phyloP scores from a whole-genome alignment of 2,888 invertebrate species.

The Hybos culiciformis region DNA sequence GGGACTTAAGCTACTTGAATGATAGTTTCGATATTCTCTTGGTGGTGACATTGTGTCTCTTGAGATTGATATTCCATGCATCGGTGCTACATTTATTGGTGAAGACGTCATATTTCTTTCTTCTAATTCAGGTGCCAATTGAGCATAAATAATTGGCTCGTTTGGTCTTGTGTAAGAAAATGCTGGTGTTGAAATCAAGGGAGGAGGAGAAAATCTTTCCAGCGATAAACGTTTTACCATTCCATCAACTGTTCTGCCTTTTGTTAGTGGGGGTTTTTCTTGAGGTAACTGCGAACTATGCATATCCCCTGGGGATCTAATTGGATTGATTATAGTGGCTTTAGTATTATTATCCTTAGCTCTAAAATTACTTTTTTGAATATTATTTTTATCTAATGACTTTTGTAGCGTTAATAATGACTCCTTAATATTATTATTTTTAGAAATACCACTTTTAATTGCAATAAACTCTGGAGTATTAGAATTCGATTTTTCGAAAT shows the following conservation, averaged over 20 bases:
- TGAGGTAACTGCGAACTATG: slow-evolving; percentile 60
- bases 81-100: slow-evolving; percentile 13
- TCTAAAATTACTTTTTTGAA: slow-evolving; percentile 20
- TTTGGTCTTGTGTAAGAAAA: slow-evolving; percentile 62
- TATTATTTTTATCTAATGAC: not conserved
- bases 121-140: slow-evolving; percentile 41
- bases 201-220: slow-evolving; percentile 53
- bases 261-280: slow-evolving; percentile 52
- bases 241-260: slow-evolving; percentile 59
- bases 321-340: slow-evolving; percentile 22
- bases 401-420: slow-evolving; percentile 22
- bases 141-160: slow-evolving; percentile 60
- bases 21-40: slow-evolving; percentile 18
- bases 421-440: slow-evolving; percentile 38
- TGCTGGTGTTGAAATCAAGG: slow-evolving; percentile 60
- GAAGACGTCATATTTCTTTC: not conserved
- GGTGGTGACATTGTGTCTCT: slow-evolving; percentile 19
- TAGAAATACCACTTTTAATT: slow-evolving; percentile 36
- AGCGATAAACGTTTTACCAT: slow-evolving; percentile 62
- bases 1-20: slow-evolving; percentile 14
- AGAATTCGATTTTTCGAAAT: slow-evolving; percentile 14
- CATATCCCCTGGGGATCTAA: slow-evolving; percentile 44
- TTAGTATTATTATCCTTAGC: not conserved
- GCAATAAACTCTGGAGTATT: slow-evolving; percentile 16
- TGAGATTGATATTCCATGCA: too few relatives aligned